phyloP scores from a whole-genome alignment of 2,797 vertebrate species.

The Sebastes kiyomatsui region DNA sequence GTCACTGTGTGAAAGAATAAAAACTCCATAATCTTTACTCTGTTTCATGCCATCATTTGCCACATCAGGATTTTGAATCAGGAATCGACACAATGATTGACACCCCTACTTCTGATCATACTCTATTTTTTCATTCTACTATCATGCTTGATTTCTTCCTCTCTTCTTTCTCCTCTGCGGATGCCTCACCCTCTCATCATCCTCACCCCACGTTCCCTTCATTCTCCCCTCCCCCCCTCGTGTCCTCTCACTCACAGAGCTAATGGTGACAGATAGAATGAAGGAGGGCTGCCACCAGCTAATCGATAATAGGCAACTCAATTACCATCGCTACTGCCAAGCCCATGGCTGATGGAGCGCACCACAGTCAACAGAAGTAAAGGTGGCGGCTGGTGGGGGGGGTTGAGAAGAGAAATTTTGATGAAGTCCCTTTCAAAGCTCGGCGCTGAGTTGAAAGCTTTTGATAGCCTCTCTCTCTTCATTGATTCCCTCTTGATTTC shows the following conservation, averaged over 20 bases:
- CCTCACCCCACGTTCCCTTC: background rate
- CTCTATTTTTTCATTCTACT: background rate
- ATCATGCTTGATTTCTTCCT: background rate
- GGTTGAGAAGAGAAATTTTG: constrained; percentile 65
- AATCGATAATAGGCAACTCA: constrained; percentile 75
- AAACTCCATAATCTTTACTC: too few species aligned
- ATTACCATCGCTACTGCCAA: constrained; percentile 58
- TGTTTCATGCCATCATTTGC: too few species aligned
- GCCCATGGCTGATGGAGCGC: constrained; percentile 59
- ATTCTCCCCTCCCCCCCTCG: background rate
- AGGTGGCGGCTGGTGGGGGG: background rate
- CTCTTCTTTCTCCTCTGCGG: background rate
- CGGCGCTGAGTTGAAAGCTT: constrained; percentile 62
- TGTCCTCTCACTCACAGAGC: constrained; percentile 20
- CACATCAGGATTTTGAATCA: too few species aligned
- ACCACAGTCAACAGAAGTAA: constrained; percentile 47
- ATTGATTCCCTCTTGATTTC: constrained; percentile 66
- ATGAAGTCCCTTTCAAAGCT: constrained; percentile 74
- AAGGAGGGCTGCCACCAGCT: constrained; percentile 57
- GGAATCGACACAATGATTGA: too few species aligned
- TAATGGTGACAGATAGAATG: constrained; percentile 57
- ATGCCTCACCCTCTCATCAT: background rate
- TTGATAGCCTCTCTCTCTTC: constrained; percentile 61
- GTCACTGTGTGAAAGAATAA: too few species aligned
- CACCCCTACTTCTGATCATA: background rate